Evolutionary conservation across 2,888 invertebrate genomes (phyloP).

Genomic region (Augochlorella aurata): DNA sequence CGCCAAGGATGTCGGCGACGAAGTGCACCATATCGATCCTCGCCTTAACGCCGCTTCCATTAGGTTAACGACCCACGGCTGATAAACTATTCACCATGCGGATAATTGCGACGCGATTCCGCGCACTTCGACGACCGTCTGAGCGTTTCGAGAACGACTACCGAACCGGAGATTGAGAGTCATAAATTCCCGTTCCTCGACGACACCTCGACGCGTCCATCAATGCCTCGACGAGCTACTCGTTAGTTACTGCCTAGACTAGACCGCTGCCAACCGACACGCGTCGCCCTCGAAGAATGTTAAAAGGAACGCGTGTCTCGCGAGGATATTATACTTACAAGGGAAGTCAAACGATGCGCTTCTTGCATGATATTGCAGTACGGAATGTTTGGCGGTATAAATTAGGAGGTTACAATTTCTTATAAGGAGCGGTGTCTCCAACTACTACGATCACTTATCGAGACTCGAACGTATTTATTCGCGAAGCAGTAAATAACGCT

Average conservation of each 20-base stretch:
- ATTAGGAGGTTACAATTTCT: too few species aligned
- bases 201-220: background rate
- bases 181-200: conserved; percentile 29
- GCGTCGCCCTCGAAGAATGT: background rate
- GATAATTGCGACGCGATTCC: conserved; percentile 67
- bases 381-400: too few species aligned
- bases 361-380: too few species aligned
- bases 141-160: conserved; percentile 35
- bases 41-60: conserved; percentile 66
- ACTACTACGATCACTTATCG: too few species aligned
- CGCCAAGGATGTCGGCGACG: conserved; percentile 54
- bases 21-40: conserved; percentile 67
- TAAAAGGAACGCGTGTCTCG: background rate
- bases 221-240: conserved; percentile 4
- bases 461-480: too few species aligned
- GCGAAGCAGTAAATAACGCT: too few species aligned
- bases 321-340: too few species aligned
- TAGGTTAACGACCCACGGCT: conserved; percentile 69
- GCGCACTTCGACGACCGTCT: conserved; percentile 40
- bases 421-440: too few species aligned
- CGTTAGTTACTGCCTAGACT: background rate
- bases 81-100: conserved; percentile 68
- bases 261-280: background rate
- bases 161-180: conserved; percentile 35
- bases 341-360: too few species aligned